Conservation (phyloP, 2,888 invertebrate species). For the Heliconius aoede region DNA sequence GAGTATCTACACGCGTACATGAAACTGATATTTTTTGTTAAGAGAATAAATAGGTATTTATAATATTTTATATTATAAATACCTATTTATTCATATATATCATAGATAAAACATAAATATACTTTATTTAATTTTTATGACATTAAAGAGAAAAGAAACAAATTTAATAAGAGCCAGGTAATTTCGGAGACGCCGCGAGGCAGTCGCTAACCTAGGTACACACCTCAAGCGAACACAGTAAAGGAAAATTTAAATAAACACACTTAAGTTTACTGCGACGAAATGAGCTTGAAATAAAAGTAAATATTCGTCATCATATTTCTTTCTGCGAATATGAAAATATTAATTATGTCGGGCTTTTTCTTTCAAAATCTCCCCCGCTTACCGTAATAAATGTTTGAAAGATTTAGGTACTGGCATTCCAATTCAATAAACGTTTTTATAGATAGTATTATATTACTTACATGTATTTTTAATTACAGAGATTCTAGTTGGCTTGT, state of each 20-base stretch:
- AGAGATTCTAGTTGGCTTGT: neutral
- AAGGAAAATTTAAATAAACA: constrained; percentile 61
- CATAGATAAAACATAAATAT: neutral
- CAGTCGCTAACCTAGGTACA: constrained; percentile 54
- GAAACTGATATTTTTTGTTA: neutral
- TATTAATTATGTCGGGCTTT: constrained; percentile 38
- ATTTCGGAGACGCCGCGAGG: constrained; percentile 53
- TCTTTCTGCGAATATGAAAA: constrained; percentile 41
- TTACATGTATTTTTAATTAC: neutral
- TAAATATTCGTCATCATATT: constrained; percentile 44
- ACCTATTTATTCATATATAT: too few species aligned
- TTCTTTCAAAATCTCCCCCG: constrained; percentile 25
- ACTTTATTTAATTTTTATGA: constrained; percentile 21
- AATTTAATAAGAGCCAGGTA: constrained; percentile 52
- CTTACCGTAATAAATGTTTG: constrained; percentile 13
- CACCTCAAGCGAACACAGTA: constrained; percentile 49
- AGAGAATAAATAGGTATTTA: neutral
- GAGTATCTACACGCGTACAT: neutral
- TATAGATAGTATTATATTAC: constrained; percentile 33
- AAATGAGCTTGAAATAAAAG: constrained; percentile 53
- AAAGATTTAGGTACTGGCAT: constrained; percentile 12
- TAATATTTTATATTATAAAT: too few species aligned
- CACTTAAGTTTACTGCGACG: constrained; percentile 54
- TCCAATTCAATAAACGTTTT: constrained; percentile 14
- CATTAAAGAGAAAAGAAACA: constrained; percentile 46